These are phyloP conservation scores for Drosophila parthenogenetica DNA, from an alignment of 2,888 invertebrate genomes.

Conservation along the genomic window DNA sequence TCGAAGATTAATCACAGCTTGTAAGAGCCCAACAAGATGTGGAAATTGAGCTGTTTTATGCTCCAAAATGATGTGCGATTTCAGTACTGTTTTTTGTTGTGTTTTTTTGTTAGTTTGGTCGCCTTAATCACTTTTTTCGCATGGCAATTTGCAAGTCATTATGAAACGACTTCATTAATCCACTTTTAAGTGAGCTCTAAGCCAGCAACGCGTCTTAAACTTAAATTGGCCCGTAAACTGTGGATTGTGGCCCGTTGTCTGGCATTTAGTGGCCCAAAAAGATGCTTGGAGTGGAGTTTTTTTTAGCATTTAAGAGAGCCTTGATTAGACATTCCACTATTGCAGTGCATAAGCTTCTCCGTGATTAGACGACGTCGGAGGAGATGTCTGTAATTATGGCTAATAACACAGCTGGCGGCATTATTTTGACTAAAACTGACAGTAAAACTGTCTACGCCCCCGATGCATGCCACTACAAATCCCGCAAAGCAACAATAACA, in stretches of 20 bases:
- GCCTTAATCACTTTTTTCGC: slow-evolving; percentile 12
- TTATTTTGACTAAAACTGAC: slow-evolving; percentile 74
- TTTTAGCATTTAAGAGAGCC: slow-evolving; percentile 40
- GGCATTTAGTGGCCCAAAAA: slow-evolving; percentile 28
- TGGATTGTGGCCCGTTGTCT: slow-evolving; percentile 1
- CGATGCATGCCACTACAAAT: slow-evolving; percentile 36
- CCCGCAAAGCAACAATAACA: slow-evolving; percentile 25
- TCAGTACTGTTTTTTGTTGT: background rate
- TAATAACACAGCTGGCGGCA: slow-evolving; percentile 76
- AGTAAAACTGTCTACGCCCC: slow-evolving; percentile 73
- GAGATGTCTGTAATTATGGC: slow-evolving; percentile 77
- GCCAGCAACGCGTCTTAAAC: slow-evolving; percentile 8
- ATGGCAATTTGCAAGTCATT: slow-evolving; percentile 72
- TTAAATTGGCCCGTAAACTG: slow-evolving; percentile 1
- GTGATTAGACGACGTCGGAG: slow-evolving; percentile 52
- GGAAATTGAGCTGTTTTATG: slow-evolving; percentile 11
- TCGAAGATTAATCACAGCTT: slow-evolving; percentile 33
- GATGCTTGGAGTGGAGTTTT: too few relatives aligned
- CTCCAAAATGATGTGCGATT: background rate
- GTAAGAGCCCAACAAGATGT: background rate
- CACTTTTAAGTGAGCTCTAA: slow-evolving; percentile 61
- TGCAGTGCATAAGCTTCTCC: slow-evolving; percentile 46
- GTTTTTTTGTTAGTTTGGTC: background rate
- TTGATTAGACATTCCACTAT: slow-evolving; percentile 53
- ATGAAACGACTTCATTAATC: slow-evolving; percentile 62